Base-by-base conservation (phyloP, 2,113 vertebrate species). In the Craseonycteris thonglongyai region DNA sequence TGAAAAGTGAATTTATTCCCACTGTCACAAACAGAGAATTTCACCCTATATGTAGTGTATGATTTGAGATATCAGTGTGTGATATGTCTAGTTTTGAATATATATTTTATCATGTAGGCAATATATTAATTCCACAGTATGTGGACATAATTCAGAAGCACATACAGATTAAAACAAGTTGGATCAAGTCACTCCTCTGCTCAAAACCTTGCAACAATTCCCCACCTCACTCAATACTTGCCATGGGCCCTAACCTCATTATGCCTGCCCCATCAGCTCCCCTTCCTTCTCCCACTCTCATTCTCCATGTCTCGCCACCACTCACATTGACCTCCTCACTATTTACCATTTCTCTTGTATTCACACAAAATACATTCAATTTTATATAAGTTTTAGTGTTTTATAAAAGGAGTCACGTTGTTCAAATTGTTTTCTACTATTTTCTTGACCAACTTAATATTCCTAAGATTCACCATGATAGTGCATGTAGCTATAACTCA, bases 371-470 rank as follows among this genome's bases (percentile, higher is more conserved):
- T 14, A 33, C 42, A 35, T 68, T 74, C 26, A 15, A 9, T 61
- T 92, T 86, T 66, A 54, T 28, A 61, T 13, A 75, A 13, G 45
- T 93, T 35, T 74, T 21, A 84, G 22, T 5, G 16, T 61, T 68
- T 69, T 72, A 24, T 68, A 79, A 88, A 28, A 19, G 22, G 10
- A 74, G 5, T 79, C 30, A 11, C 30, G 38, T 38, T 68, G 3
- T 74, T 30, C 13, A 16, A 69, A 74, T 65, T 58, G 30, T 38
- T 11, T 83, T 91, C 28, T 83, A 19, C 49, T 54, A 22, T 61
- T 84, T 83, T 85, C 40, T 82, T 35, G 33, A 65, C 78, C 16
- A 58, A 58, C 24, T 74, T 87, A 71, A 81, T 93, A 65, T 69
- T 85, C 68, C 47, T 74, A 65, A 92, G n/a, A 45, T 49, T 76